Evolutionary conservation across 2,888 invertebrate species (phyloP).

Genomic region (Hypomecis atomaria): DNA sequence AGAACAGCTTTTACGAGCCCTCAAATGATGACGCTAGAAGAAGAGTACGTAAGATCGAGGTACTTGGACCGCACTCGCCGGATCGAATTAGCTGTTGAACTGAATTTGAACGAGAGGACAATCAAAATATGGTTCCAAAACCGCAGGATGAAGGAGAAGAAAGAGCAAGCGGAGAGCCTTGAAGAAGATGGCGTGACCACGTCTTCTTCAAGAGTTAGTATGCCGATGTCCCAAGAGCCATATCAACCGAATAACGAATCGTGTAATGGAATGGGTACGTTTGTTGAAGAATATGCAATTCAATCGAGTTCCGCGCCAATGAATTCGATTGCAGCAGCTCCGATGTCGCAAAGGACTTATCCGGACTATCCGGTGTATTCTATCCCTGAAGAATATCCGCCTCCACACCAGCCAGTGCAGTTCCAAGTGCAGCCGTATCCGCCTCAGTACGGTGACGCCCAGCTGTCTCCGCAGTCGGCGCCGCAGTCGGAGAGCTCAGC

Average conservation of each 20-base stretch:
- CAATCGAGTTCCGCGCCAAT: conserved; percentile 42
- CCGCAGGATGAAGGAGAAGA: conserved; percentile 90
- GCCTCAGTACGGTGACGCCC: conserved; percentile 42
- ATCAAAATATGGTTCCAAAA: conserved; percentile 95
- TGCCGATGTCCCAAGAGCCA: conserved; percentile 51
- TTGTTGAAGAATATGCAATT: conserved; percentile 53
- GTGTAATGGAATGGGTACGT: conserved; percentile 48
- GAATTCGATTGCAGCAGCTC: conserved; percentile 29
- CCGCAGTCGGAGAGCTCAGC: conserved; percentile 38
- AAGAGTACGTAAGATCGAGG: conserved; percentile 87
- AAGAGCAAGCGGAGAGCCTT: conserved; percentile 70
- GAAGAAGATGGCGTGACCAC: conserved; percentile 63
- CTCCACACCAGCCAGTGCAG: conserved; percentile 48
- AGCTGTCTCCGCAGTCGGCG: conserved; percentile 40
- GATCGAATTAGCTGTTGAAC: conserved; percentile 82
- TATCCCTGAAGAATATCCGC: conserved; percentile 44
- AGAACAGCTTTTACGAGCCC: conserved; percentile 91
- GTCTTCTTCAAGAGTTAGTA: conserved; percentile 51
- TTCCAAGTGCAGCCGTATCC: conserved; percentile 49
- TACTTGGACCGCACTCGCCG: conserved; percentile 90
- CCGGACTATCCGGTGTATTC: conserved; percentile 36
- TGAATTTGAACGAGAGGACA: conserved; percentile 62
- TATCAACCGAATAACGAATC: conserved; percentile 46
- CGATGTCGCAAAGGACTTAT: conserved; percentile 42
- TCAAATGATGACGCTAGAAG: conserved; percentile 90